Conservation (phyloP, 2,113 vertebrate genomes). For the Pelvicachromis taeniatus region DNA sequence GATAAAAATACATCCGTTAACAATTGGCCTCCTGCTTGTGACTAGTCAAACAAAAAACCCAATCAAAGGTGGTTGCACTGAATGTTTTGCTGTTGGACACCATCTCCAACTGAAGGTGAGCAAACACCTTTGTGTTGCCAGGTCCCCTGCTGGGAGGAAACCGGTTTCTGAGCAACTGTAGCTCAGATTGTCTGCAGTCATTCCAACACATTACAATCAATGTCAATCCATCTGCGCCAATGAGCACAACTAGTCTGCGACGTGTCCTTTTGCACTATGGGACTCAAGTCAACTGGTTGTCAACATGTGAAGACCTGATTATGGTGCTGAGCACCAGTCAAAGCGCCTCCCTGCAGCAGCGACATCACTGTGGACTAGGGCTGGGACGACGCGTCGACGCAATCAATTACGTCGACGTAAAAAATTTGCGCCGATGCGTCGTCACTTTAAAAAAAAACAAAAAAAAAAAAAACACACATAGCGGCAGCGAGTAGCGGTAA, state of each 20-base stretch:
- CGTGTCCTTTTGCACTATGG: neutral
- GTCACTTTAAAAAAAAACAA: no score
- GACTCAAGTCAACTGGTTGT: neutral
- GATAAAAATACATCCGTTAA: neutral
- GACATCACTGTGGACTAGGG: neutral
- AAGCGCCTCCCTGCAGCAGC: neutral
- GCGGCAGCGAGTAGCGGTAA: no score
- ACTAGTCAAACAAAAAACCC: no score
- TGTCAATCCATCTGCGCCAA: fast-evolving
- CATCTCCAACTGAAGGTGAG: neutral
- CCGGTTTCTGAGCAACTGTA: neutral
- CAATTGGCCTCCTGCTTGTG: neutral
- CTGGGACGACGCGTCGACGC: no score
- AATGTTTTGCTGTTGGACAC: neutral
- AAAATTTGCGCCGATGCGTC: no score
- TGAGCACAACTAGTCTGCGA: neutral
- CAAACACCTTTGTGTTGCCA: neutral
- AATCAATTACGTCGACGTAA: no score
- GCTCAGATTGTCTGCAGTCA: no score
- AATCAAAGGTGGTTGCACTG: no score
- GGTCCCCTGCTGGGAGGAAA: neutral
- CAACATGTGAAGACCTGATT: neutral
- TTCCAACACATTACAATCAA: neutral
- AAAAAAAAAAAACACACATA: no score
- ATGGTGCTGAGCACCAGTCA: neutral